Percentiles rank a stretch among this genome's conserved stretches.
phyloP scores from a whole-genome alignment of 2,797 vertebrate genomes.

The Melopsittacus undulatus region DNA sequence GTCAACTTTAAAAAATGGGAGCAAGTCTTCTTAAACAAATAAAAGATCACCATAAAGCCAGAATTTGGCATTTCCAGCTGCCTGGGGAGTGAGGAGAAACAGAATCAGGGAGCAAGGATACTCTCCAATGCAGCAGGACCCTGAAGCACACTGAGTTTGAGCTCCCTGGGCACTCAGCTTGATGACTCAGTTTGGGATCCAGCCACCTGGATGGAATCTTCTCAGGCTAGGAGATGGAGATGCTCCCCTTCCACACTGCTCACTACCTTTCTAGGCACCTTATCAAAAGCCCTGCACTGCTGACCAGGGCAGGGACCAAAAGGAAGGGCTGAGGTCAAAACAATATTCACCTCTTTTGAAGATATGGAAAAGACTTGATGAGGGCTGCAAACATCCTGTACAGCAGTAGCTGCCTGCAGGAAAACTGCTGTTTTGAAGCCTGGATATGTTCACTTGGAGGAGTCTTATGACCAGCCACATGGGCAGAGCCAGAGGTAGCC shows the following conservation, averaged over 20 bases:
- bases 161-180: neutral
- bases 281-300: neutral
- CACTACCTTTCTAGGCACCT: neutral
- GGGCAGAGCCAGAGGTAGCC: neutral
- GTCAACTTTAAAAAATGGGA: neutral
- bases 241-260: neutral
- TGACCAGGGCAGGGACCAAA: neutral
- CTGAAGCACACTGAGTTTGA: rapidly evolving
- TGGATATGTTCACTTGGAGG: neutral
- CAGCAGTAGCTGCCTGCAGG: neutral
- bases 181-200: neutral
- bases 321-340: neutral
- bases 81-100: neutral
- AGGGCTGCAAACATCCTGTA: neutral
- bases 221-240: no score
- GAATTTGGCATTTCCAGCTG: neutral
- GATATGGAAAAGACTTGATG: neutral
- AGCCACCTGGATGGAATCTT: neutral
- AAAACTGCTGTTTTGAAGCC: neutral
- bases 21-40: neutral
- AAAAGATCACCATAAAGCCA: neutral
- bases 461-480: neutral
- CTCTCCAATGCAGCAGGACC: neutral
- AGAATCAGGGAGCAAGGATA: neutral
- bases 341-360: neutral